Conservation (phyloP, 1,140 invertebrate genomes). For the Phocides pigmalion region DNA sequence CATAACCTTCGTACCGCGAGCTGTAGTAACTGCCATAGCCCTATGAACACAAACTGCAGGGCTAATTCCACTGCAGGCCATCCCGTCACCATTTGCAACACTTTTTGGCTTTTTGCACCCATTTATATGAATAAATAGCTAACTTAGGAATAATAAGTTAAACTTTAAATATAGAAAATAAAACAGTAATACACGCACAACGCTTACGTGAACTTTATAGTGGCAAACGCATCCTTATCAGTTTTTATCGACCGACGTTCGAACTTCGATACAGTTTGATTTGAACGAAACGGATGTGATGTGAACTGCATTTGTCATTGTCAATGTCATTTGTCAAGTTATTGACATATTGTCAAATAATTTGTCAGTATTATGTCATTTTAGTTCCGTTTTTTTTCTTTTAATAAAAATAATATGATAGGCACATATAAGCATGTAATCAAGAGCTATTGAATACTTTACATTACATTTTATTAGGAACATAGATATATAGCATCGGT, state of each 20-base stretch:
- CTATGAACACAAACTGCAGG: conserved; percentile 60
- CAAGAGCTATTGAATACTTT: no score
- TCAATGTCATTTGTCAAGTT: background rate
- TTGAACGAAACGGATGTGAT: conserved; percentile 16
- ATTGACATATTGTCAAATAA: background rate
- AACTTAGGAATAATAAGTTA: background rate
- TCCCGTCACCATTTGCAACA: conserved; percentile 63
- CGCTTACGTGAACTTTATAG: conserved; percentile 18
- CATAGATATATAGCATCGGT: no score
- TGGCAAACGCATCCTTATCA: conserved; percentile 40
- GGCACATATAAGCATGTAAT: no score
- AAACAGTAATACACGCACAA: background rate
- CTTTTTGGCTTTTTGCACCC: conserved; percentile 57
- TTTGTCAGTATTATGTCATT: background rate
- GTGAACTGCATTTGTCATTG: background rate
- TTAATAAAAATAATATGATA: no score
- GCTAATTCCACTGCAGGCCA: conserved; percentile 67
- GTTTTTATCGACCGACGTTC: conserved; percentile 19
- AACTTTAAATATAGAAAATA: background rate
- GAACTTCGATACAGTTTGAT: background rate
- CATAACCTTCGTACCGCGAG: conserved; percentile 66
- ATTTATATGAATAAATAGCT: conserved; percentile 40
- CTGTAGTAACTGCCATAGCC: conserved; percentile 68
- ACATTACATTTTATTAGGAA: no score
- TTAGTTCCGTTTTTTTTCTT: background rate